Base-by-base conservation (phyloP, 2,113 vertebrate species). In the Pseudopipra pipra region DNA sequence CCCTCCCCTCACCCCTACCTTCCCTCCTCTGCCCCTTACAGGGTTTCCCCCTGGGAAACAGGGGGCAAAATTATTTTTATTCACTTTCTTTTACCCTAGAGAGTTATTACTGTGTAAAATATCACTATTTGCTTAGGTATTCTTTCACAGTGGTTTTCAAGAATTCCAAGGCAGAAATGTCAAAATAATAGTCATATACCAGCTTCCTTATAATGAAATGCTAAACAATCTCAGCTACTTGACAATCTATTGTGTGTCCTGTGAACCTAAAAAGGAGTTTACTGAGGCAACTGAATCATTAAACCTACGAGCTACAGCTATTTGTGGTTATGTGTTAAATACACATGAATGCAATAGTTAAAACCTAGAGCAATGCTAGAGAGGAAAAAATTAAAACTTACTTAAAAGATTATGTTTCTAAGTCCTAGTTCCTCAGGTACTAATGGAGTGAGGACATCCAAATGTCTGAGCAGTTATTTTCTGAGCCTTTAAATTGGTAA, bases 141-240 rank as follows among this genome's bases (percentile, higher is more conserved):
- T 75, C 23, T 94, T 91, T 86, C 76, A 65, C 21, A 23, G 43
- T 35, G 47, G n/a, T 90, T 65, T 85, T 96, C 58, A 76, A 73
- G 74, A 65, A 19, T 92, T 92, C 55, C 51, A 83, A 90, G 84
- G 82, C 85, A 90, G 49, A 35, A 80, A 43, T 84, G 90, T 92
- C 85, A 92, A 94, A 95, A 93, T 95, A 94, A 92, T 85, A 88
- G 79, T 77, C 55, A 67, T 93, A 80, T 94, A 86, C 91, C 82
- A 93, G 54, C 20, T 3, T 49, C 3, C 3, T 28, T 71, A 49
- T 77, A 90, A 92, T 94, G 85, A 96, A 96, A 91, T 65, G 67
- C 79, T 93, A 71, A 95, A 37, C 46, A 66, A 18, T 71, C 51
- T 86, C 58, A 74, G 55, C 67, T 77, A 17, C 41, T 74, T 96